These are phyloP conservation scores for Pelecanoides urinatrix DNA, from an alignment of 2,113 vertebrate species.

Conservation along the genomic window DNA sequence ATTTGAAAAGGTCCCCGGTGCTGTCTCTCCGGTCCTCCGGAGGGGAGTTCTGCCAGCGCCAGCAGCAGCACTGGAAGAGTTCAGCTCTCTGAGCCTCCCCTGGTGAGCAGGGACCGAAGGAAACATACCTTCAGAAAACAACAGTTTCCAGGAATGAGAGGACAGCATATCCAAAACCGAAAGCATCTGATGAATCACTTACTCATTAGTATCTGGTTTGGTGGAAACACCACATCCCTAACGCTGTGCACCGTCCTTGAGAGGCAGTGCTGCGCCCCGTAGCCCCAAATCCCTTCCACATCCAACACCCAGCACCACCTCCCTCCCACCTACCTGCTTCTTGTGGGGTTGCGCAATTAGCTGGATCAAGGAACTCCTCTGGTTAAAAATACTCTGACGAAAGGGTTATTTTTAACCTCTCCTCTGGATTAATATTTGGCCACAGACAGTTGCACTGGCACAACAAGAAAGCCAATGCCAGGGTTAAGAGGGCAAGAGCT, in stretches of 20 bases:
- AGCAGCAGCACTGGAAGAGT: neutral
- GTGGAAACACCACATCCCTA: neutral
- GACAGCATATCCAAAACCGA: neutral
- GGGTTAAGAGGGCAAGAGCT: neutral
- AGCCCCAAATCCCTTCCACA: neutral
- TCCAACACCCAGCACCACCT: neutral
- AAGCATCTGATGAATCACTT: neutral
- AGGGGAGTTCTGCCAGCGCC: neutral
- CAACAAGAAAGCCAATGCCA: neutral
- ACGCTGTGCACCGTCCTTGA: neutral
- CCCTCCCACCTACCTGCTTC: neutral
- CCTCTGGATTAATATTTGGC: neutral
- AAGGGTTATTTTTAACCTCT: neutral
- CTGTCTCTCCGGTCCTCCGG: rapidly evolving
- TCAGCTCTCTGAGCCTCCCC: neutral
- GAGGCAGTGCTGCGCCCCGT: neutral
- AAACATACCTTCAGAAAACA: neutral
- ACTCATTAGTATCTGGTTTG: neutral
- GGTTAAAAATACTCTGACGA: neutral
- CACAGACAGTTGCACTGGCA: neutral
- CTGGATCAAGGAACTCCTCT: neutral
- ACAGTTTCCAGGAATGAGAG: neutral
- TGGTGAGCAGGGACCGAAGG: neutral
- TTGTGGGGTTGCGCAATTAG: neutral
- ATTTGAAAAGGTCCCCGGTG: neutral